These are phyloP conservation scores for Kuschelorhynchus macadamiae DNA, from an alignment of 2,888 invertebrate genomes.

Conservation along the genomic window DNA sequence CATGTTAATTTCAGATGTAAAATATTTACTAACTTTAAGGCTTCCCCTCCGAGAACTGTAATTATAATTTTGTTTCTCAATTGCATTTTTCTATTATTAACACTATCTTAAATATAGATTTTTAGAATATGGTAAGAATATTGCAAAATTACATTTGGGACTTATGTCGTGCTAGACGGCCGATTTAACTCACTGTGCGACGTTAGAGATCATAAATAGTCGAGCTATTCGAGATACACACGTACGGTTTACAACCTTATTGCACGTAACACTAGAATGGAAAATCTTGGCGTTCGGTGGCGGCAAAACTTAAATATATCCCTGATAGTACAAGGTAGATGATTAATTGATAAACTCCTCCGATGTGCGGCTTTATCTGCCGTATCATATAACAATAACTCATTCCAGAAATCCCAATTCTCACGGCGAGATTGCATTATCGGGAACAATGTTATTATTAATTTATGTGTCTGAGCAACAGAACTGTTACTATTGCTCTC, in stretches of 20 bases:
- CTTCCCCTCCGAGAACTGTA: too few species aligned
- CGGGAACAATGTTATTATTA: conserved; percentile 48
- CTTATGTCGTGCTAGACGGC: too few species aligned
- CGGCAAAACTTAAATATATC: conserved; percentile 14
- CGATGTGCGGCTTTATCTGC: conserved; percentile 33
- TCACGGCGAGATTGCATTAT: conserved; percentile 43
- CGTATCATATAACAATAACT: conserved; percentile 40
- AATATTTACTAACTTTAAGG: too few species aligned
- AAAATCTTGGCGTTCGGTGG: neutral
- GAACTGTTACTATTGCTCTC: conserved; percentile 14
- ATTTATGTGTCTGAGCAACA: conserved; percentile 38
- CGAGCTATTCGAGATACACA: too few species aligned
- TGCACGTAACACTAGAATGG: neutral
- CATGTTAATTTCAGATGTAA: too few species aligned
- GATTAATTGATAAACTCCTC: conserved; percentile 44
- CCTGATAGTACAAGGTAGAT: conserved; percentile 20
- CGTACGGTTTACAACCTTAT: neutral
- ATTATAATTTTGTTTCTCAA: too few species aligned
- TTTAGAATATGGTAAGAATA: too few species aligned
- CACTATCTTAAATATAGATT: too few species aligned
- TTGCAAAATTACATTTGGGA: too few species aligned
- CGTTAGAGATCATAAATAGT: too few species aligned
- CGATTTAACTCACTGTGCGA: too few species aligned
- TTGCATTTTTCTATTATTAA: too few species aligned
- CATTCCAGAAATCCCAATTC: conserved; percentile 39